A percentile compares a stretch with the other conserved stretches of the same genome.
These are phyloP conservation scores for Todiramphus chloris DNA, from an alignment of 2,113 vertebrate genomes.

Conservation along the genomic window DNA sequence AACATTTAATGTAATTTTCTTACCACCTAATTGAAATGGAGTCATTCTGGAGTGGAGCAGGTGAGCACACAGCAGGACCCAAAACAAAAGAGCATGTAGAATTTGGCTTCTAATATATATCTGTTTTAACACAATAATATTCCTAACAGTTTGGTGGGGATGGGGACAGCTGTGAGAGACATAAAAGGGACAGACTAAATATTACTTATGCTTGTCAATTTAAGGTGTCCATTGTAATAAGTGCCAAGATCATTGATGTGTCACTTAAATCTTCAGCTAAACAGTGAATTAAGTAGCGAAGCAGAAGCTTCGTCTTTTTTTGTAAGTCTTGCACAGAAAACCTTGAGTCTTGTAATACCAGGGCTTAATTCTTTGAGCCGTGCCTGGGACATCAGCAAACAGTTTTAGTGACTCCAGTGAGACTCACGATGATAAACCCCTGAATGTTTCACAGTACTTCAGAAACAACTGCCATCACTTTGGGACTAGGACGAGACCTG, in stretches of 20 bases:
- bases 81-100: background rate
- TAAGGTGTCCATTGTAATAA: background rate
- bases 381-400: background rate
- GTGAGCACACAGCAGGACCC: background rate
- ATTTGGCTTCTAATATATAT: background rate
- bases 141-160: background rate
- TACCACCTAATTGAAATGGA: background rate
- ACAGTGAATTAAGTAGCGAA: background rate
- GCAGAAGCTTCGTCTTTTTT: background rate
- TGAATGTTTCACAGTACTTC: background rate
- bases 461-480: background rate
- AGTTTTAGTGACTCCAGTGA: background rate
- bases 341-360: accelerated
- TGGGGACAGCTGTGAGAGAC: background rate
- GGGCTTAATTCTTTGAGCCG: background rate
- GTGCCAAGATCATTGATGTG: background rate
- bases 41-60: background rate
- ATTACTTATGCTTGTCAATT: background rate
- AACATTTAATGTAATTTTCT: background rate
- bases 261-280: background rate
- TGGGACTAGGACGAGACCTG: background rate
- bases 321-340: background rate
- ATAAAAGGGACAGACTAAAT: background rate
- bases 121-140: background rate
- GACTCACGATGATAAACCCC: background rate